Evolutionary conservation across 1,140 invertebrate genomes (phyloP).

Genomic region (Drosophila asahinai): DNA sequence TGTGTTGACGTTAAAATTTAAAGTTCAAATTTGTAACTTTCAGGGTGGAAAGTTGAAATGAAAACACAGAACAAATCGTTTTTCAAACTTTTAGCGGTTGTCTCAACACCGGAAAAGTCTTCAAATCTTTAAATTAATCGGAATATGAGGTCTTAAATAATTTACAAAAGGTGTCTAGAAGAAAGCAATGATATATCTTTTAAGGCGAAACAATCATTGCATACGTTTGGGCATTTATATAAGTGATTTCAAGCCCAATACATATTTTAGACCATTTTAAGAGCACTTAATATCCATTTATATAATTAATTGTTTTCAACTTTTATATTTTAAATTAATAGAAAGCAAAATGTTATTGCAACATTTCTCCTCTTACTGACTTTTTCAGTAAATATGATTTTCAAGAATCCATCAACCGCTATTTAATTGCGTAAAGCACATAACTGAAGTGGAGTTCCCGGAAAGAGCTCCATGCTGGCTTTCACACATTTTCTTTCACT

Average conservation of each 20-base stretch:
- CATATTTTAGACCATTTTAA: too few relatives aligned
- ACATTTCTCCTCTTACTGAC: neutral
- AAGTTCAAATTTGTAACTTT: constrained; percentile 57
- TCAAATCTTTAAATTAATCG: constrained; percentile 1
- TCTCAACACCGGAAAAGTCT: neutral
- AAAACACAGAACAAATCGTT: constrained; percentile 36
- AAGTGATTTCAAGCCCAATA: neutral
- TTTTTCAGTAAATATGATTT: constrained; percentile 1
- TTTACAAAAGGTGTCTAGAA: neutral
- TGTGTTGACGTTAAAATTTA: constrained; percentile 61
- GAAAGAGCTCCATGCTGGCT: neutral
- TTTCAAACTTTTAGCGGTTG: constrained; percentile 8
- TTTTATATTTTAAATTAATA: neutral
- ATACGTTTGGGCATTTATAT: neutral
- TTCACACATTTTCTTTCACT: constrained; percentile 15
- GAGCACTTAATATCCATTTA: neutral
- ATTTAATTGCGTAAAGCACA: constrained; percentile 9
- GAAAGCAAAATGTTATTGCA: neutral
- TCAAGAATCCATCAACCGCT: neutral
- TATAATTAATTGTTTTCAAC: neutral
- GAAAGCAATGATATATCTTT: too few relatives aligned
- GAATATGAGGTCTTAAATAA: constrained; percentile 5
- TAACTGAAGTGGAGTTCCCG: neutral
- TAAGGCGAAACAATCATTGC: neutral
- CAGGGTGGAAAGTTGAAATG: constrained; percentile 36